Conservation (phyloP, 2,888 invertebrate species). For the Esperia sulphurella region DNA sequence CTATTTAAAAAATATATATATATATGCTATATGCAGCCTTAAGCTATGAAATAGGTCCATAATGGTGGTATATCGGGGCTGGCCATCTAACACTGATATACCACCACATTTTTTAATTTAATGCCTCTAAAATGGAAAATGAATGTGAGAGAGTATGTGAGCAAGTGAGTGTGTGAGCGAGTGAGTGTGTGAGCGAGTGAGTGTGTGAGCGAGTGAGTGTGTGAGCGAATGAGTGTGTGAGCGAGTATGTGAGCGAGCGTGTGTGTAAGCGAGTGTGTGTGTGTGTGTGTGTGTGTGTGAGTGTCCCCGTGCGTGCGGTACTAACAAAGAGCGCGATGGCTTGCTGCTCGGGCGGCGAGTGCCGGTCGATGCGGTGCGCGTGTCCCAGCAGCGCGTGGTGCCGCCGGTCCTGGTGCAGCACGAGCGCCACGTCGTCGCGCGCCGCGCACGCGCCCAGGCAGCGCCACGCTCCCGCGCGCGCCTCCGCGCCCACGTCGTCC, state of each 20-base stretch:
- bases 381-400: slow-evolving; percentile 94
- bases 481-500: slow-evolving; percentile 73
- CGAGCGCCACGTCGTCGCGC: slow-evolving; percentile 92
- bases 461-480: slow-evolving; percentile 83
- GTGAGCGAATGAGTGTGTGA: background rate
- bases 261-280: background rate
- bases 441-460: slow-evolving; percentile 87
- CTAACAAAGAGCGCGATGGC: slow-evolving; percentile 90
- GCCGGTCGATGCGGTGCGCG: slow-evolving; percentile 88
- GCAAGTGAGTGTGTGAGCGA: too few species aligned
- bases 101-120: too few species aligned
- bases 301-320: slow-evolving; percentile 8
- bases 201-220: too few species aligned
- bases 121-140: too few species aligned
- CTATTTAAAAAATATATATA: too few species aligned
- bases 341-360: slow-evolving; percentile 86
- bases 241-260: background rate
- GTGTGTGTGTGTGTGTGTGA: background rate
- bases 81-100: too few species aligned
- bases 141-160: too few species aligned
- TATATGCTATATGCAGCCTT: too few species aligned
- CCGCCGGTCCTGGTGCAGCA: slow-evolving; percentile 93
- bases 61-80: too few species aligned
- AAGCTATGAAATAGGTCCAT: too few species aligned
- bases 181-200: too few species aligned